Conservation (phyloP, 2,888 invertebrate species). For the Proisotoma minuta region DNA sequence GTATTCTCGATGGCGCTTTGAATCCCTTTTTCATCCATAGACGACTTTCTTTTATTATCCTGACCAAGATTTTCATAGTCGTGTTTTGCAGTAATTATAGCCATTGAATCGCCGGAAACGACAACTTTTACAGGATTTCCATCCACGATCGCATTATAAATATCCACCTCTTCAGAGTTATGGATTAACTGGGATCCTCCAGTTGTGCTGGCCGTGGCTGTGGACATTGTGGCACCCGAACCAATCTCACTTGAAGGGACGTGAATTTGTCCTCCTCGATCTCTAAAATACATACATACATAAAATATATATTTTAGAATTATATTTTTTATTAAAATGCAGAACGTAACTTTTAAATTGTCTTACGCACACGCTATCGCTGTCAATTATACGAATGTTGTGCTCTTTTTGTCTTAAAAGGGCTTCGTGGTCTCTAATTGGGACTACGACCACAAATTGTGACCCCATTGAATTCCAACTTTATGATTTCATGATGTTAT, state of each 20-base stretch:
- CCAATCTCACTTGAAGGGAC: background rate
- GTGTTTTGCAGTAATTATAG: background rate
- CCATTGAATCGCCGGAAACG: constrained; percentile 17
- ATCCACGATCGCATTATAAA: background rate
- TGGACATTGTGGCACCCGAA: background rate
- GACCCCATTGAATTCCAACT: too few species aligned
- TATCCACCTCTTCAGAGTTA: constrained; percentile 4
- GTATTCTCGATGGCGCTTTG: constrained; percentile 19
- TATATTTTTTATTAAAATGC: background rate
- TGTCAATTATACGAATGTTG: constrained; percentile 8
- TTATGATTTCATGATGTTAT: too few species aligned
- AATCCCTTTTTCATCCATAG: constrained; percentile 5
- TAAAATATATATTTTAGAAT: too few species aligned
- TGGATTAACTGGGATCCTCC: too few species aligned
- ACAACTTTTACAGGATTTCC: constrained; percentile 10
- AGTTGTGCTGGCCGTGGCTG: background rate
- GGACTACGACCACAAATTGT: constrained; percentile 26
- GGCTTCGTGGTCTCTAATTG: constrained; percentile 28
- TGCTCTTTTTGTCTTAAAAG: constrained; percentile 24
- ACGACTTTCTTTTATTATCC: background rate
- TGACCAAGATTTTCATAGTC: background rate
- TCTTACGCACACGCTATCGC: background rate
- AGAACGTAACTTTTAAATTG: background rate
- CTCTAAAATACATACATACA: too few species aligned
- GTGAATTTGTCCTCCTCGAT: background rate